Percentiles rank a stretch among this genome's conserved stretches.
Evolutionary conservation across 2,797 vertebrate species (phyloP).

Genomic region (Microctenopoma lineatum): DNA sequence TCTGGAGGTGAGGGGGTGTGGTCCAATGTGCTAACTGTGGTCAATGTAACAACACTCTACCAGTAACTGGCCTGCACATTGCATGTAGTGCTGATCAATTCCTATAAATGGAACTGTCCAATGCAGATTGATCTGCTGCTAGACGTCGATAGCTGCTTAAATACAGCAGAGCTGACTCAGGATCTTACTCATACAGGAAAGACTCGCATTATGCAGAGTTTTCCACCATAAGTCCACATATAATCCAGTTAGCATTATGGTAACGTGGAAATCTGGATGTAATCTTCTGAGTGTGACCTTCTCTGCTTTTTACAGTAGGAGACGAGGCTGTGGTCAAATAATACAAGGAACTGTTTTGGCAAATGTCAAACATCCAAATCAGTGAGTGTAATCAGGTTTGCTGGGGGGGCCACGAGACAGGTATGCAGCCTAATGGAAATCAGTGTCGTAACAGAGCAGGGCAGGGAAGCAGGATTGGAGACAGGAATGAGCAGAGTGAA

Average conservation of each 20-base stretch:
- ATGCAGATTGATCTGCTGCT: conserved; percentile 21
- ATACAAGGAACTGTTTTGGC: background rate
- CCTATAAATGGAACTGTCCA: conserved; percentile 17
- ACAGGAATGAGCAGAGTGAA: conserved; percentile 2
- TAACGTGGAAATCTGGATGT: background rate
- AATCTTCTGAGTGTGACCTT: background rate
- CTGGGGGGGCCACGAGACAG: background rate
- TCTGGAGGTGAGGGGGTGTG: no score
- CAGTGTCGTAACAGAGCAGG: background rate
- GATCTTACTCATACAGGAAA: background rate
- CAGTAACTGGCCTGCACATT: background rate
- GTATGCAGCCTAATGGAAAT: background rate
- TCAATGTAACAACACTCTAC: background rate
- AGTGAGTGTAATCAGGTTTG: background rate
- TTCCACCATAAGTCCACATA: background rate
- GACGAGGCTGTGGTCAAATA: background rate
- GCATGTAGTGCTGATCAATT: conserved; percentile 16
- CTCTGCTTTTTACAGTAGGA: background rate
- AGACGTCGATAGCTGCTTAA: conserved; percentile 1
- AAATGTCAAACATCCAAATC: conserved; percentile 7
- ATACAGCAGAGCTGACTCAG: background rate
- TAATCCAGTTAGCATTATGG: background rate
- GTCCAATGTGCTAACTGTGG: background rate
- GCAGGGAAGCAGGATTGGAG: conserved; percentile 8
- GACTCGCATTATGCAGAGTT: background rate